Evolutionary conservation across 2,113 vertebrate species (phyloP).

Genomic region (Phycodurus eques): DNA sequence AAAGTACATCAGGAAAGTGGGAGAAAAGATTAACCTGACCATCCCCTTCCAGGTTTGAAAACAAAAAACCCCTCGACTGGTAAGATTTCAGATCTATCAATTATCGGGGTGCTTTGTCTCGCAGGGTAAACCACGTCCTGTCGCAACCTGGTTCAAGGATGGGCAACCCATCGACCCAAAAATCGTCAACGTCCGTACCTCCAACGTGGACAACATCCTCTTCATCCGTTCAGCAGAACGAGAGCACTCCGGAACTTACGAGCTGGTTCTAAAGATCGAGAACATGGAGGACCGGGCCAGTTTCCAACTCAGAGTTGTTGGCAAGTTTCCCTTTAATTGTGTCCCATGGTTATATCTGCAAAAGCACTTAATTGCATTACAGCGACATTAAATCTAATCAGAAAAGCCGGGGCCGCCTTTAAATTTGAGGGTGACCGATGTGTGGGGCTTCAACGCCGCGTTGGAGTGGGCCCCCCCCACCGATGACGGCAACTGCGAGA

Average conservation of each 20-base stretch:
- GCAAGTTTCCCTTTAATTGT: constrained; percentile 46
- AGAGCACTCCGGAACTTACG: constrained; percentile 81
- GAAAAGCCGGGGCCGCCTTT: constrained; percentile 81
- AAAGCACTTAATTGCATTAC: not conserved
- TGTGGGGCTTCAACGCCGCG: constrained; percentile 87
- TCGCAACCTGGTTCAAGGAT: constrained; percentile 82
- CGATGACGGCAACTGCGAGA: constrained; percentile 85
- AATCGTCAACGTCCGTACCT: constrained; percentile 74
- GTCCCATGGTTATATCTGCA: not conserved
- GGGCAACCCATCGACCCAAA: constrained; percentile 78
- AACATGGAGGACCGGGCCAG: constrained; percentile 83
- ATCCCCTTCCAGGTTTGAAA: constrained; percentile 86
- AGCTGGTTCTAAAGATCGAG: constrained; percentile 82
- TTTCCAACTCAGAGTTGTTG: constrained; percentile 78
- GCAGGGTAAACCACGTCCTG: constrained; percentile 83
- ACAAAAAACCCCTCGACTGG: not conserved
- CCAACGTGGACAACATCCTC: constrained; percentile 80
- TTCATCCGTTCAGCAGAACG: constrained; percentile 85
- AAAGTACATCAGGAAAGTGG: constrained; percentile 82
- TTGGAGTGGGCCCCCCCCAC: constrained; percentile 83
- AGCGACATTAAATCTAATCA: constrained; percentile 38
- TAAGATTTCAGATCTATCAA: not conserved
- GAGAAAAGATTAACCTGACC: constrained; percentile 82
- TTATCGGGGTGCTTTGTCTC: not conserved
- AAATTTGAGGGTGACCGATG: constrained; percentile 77